These are phyloP conservation scores for Tetragonula carbonaria DNA, from an alignment of 2,888 invertebrate species.

Conservation along the genomic window DNA sequence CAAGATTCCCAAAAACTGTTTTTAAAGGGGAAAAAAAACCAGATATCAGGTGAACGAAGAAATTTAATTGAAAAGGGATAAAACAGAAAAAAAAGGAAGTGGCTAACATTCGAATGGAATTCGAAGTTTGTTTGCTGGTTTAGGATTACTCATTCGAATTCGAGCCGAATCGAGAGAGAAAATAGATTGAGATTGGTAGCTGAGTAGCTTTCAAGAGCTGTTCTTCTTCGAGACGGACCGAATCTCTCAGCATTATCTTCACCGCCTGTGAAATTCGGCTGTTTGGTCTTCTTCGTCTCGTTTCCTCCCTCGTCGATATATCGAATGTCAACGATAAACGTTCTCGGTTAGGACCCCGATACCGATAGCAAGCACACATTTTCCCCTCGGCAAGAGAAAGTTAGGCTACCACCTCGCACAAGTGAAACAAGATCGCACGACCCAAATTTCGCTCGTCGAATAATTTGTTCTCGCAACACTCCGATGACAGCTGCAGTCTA, in stretches of 20 bases:
- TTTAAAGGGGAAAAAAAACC: too few species aligned
- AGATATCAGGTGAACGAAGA: too few species aligned
- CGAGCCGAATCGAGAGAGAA: conserved; percentile 26
- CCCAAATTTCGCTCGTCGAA: conserved; percentile 24
- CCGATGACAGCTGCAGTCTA: background rate
- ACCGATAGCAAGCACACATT: conserved; percentile 22
- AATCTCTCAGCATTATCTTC: background rate
- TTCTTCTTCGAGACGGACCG: background rate
- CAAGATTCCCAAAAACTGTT: background rate
- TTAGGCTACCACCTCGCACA: conserved; percentile 9
- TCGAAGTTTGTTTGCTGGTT: conserved; percentile 52
- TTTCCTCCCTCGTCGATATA: conserved; percentile 16
- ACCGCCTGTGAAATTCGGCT: conserved; percentile 11
- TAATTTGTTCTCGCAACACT: conserved; percentile 22
- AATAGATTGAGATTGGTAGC: conserved; percentile 25
- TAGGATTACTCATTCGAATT: conserved; percentile 59
- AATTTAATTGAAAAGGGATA: too few species aligned
- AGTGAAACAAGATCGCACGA: conserved; percentile 17
- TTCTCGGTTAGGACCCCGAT: background rate
- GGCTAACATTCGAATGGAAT: conserved; percentile 25
- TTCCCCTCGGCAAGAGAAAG: background rate
- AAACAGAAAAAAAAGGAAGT: conserved; percentile 21
- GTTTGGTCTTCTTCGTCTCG: background rate
- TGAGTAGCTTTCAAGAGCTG: conserved; percentile 9
- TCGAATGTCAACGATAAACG: conserved; percentile 52